phyloP scores from a whole-genome alignment of 2,888 invertebrate genomes.

The Pachydiplax longipennis region DNA sequence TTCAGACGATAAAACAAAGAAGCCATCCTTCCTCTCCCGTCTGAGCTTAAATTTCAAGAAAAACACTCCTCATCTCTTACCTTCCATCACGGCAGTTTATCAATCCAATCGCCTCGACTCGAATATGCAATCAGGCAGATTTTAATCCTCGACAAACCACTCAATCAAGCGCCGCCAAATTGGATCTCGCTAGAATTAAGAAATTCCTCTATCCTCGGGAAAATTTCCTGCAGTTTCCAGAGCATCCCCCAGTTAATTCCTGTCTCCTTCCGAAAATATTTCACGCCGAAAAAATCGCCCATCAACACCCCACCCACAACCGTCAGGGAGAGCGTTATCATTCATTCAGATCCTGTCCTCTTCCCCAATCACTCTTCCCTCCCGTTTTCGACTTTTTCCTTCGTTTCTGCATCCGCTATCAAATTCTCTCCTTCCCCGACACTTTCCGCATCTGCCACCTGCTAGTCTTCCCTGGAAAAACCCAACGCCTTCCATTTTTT shows the following conservation, averaged over 20 bases:
- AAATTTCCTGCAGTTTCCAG: not conserved
- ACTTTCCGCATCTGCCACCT: not conserved
- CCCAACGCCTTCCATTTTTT: not conserved
- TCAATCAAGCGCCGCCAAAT: not conserved
- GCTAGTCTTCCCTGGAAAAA: not conserved
- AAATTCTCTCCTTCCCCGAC: no score
- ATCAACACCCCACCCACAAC: not conserved
- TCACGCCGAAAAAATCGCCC: no score
- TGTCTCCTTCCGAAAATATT: not conserved
- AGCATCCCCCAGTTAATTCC: not conserved
- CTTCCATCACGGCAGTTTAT: not conserved
- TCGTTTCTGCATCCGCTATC: not conserved
- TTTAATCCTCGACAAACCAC: not conserved
- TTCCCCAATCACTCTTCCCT: not conserved
- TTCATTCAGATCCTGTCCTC: not conserved
- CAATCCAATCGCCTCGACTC: not conserved
- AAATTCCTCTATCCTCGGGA: not conserved
- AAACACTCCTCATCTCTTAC: no score
- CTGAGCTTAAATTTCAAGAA: no score
- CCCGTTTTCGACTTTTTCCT: not conserved
- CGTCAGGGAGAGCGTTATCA: not conserved
- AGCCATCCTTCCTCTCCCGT: no score
- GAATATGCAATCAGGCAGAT: not conserved
- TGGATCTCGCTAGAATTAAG: not conserved
- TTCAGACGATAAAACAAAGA: no score